phyloP scores from a whole-genome alignment of 2,888 invertebrate genomes.

The Philonicus albiceps region DNA sequence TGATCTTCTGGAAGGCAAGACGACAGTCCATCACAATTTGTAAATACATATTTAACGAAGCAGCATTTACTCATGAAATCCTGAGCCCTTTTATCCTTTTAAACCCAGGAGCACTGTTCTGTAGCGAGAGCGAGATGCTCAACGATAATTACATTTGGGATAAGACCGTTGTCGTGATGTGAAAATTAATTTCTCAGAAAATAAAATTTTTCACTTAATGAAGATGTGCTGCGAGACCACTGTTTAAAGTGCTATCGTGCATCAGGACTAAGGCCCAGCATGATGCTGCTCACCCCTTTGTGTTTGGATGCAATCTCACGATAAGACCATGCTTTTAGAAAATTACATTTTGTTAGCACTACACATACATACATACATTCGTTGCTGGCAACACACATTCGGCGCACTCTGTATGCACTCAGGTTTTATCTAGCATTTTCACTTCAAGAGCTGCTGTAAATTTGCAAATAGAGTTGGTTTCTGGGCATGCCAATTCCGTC shows the following conservation, averaged over 20 bases:
- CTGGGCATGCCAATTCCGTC: background rate
- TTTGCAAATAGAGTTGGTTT: constrained; percentile 17
- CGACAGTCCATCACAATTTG: background rate
- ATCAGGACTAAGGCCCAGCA: background rate
- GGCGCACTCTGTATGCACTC: background rate
- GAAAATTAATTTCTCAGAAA: constrained; percentile 27
- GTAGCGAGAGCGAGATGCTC: background rate
- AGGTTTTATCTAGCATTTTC: constrained; percentile 12
- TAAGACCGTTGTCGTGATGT: constrained; percentile 24
- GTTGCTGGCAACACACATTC: background rate
- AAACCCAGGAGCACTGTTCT: background rate
- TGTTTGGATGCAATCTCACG: constrained; percentile 21
- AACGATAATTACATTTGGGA: background rate
- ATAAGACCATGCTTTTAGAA: constrained; percentile 34
- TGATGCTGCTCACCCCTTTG: background rate
- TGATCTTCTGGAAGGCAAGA: background rate
- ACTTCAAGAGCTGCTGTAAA: constrained; percentile 4
- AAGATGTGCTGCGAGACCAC: constrained; percentile 1
- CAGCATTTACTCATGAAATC: background rate
- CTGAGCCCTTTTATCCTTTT: background rate
- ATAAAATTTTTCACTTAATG: constrained; percentile 22
- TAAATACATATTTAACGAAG: background rate
- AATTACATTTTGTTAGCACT: constrained; percentile 3
- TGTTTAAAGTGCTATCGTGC: constrained; percentile 12
- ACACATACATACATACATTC: background rate